phyloP scores from a whole-genome alignment of 2,113 vertebrate species.

The Hippocampus abdominalis region DNA sequence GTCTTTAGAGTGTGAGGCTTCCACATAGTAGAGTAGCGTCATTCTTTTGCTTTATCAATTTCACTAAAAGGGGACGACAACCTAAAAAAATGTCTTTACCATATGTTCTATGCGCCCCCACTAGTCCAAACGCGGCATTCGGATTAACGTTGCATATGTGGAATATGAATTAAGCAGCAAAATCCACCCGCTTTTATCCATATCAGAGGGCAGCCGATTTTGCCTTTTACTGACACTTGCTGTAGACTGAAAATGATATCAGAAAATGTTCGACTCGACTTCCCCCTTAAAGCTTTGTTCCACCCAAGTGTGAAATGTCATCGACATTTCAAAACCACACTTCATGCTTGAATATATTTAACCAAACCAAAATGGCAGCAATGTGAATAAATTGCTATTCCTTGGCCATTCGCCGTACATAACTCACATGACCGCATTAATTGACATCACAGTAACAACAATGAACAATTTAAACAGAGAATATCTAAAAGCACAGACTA shows the following conservation, averaged over 20 bases:
- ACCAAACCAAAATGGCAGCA: neutral
- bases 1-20: slow-evolving; percentile 26
- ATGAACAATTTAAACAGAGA: neutral
- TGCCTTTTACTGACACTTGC: no score
- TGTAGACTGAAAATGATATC: no score
- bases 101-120: no score
- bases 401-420: neutral
- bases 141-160: no score
- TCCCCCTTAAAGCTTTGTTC: neutral
- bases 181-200: no score
- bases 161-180: no score
- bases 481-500: neutral
- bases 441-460: neutral
- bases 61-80: neutral
- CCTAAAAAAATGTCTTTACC: no score
- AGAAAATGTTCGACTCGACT: no score
- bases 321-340: slow-evolving; percentile 4
- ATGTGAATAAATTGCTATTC: no score
- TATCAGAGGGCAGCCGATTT: no score
- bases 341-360: neutral
- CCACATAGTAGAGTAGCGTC: slow-evolving; percentile 12
- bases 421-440: neutral
- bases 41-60: slow-evolving; percentile 4
- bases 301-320: slow-evolving; percentile 5
- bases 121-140: no score